Base-by-base conservation (phyloP, 2,797 vertebrate genomes). In the Microchirus variegatus region DNA sequence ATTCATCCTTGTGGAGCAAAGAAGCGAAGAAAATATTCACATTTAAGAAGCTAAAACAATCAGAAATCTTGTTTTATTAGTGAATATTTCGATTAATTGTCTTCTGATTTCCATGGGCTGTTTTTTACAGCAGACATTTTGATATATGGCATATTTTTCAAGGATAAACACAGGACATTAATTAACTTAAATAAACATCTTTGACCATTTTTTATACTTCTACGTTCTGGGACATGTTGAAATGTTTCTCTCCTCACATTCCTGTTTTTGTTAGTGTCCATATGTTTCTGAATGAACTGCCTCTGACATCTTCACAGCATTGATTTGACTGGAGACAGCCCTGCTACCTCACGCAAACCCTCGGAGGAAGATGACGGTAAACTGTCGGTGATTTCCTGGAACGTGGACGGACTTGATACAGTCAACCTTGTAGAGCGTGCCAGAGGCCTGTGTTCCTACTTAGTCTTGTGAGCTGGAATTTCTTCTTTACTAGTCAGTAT, bases 381-480 rank as follows among this genome's bases (percentile, higher is more conserved):
- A 44, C 91, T 99, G 65, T 96, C 95, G 0, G 59, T 99, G 56
- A 89, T 99, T 65, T 94, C 95, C 48, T 99, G 98, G 98, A 99
- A 99, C 9, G 89, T 99, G 42, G 97, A 97, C 52, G 98, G 97
- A 22, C 87, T 99, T 53, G 96, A 98, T 71, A 62, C 75, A 3
- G 89, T 88, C 73, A 95, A 92, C 75, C 70, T 96, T 10, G 77
- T 35, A 9, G 96, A 98, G 65, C 93, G 98, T 3, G 94, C 95
- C 55, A 90, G 86, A 75, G 95, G 94, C 57, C 76, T 99, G 53
- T 99, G 95, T 70, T 95, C 95, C 18, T 95, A 92, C 80, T 68
- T 99, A 62, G 68, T 84, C 9, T 51, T 96, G 98, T 99, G 92
- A 96, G 96, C 90, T 52, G 37, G 1, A 22, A n/a, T 22, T n/a